phyloP scores from a whole-genome alignment of 1,140 invertebrate species.

The Drosophila murphyi region DNA sequence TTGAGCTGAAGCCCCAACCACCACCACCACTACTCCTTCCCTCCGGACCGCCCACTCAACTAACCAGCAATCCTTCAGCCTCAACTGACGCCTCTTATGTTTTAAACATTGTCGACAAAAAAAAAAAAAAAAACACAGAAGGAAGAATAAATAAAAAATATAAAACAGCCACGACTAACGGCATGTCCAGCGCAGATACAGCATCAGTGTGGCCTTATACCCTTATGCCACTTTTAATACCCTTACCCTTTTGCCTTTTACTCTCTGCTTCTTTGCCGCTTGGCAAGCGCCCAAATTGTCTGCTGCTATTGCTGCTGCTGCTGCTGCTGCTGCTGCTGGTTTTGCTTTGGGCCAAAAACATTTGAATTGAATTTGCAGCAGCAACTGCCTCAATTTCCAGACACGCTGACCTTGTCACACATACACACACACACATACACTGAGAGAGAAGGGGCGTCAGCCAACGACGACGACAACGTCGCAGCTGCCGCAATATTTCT shows the following conservation, averaged over 20 bases:
- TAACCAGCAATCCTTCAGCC: slow-evolving; percentile 46
- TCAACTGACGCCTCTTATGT: slow-evolving; percentile 62
- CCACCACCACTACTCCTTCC: slow-evolving; percentile 17
- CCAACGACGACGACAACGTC: slow-evolving; percentile 45
- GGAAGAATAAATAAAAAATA: slow-evolving; percentile 10
- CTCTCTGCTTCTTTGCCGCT: neutral
- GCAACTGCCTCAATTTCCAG: slow-evolving; percentile 60
- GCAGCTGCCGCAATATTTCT: slow-evolving; percentile 82
- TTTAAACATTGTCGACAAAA: slow-evolving; percentile 66
- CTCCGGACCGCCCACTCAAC: slow-evolving; percentile 5
- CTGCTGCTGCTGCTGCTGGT: slow-evolving; percentile 27
- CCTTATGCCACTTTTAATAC: neutral
- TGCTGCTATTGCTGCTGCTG: slow-evolving; percentile 23
- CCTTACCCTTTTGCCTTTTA: neutral
- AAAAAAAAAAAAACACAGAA: slow-evolving; percentile 16
- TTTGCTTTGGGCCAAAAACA: slow-evolving; percentile 54
- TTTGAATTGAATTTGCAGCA: slow-evolving; percentile 80
- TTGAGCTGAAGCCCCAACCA: slow-evolving; percentile 5
- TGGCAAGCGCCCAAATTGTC: slow-evolving; percentile 75
- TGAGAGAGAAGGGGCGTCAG: slow-evolving; percentile 48
- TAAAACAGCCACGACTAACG: slow-evolving; percentile 48
- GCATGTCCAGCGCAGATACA: slow-evolving; percentile 70
- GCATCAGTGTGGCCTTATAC: slow-evolving; percentile 2
- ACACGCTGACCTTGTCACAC: slow-evolving; percentile 74
- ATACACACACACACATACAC: slow-evolving; percentile 31